Conservation (phyloP, 2,888 invertebrate genomes). For the Isoperla grammatica region DNA sequence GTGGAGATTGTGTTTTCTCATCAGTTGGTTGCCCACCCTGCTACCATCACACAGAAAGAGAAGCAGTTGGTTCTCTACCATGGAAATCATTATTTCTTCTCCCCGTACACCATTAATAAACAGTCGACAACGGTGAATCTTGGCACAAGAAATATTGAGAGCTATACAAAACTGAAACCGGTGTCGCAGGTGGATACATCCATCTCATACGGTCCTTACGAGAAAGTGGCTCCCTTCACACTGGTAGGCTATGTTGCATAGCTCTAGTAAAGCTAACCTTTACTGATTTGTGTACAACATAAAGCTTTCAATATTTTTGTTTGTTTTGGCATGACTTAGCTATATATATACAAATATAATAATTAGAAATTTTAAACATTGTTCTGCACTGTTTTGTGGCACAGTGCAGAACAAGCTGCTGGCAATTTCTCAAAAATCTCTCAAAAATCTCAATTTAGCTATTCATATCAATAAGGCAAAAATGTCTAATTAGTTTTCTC, state of each 20-base stretch:
- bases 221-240: slow-evolving; percentile 58
- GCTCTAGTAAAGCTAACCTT: too few relatives aligned
- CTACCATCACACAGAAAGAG: slow-evolving; percentile 84
- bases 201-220: slow-evolving; percentile 87
- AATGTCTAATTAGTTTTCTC: too few relatives aligned
- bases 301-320: too few relatives aligned
- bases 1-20: slow-evolving; percentile 73
- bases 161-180: slow-evolving; percentile 76
- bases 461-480: too few relatives aligned
- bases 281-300: too few relatives aligned
- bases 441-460: too few relatives aligned
- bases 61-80: slow-evolving; percentile 86
- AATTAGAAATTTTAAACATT: background rate
- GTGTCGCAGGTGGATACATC: slow-evolving; percentile 68
- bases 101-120: slow-evolving; percentile 71
- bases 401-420: too few relatives aligned
- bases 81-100: slow-evolving; percentile 77
- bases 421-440: too few relatives aligned
- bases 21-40: slow-evolving; percentile 76
- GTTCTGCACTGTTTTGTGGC: background rate
- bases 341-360: background rate
- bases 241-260: too few relatives aligned
- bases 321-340: background rate
- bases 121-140: slow-evolving; percentile 78
- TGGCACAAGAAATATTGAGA: slow-evolving; percentile 73